phyloP scores from a whole-genome alignment of 1,140 invertebrate genomes.

The Caenorhabditis inopinata region DNA sequence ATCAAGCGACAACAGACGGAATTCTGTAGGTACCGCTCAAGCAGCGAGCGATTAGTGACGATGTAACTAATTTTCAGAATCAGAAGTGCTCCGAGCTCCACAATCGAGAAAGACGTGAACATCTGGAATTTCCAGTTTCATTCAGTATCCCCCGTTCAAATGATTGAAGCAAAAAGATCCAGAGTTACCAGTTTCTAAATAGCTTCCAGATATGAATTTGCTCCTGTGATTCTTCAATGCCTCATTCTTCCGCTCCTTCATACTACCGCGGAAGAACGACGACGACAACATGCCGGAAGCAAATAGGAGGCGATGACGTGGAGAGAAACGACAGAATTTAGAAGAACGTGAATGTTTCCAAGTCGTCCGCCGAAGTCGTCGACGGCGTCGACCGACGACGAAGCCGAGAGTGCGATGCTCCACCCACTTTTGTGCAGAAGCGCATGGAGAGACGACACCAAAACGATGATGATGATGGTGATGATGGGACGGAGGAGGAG shows the following conservation, averaged over 20 bases:
- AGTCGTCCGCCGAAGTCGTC: background rate
- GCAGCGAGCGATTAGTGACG: too few species aligned
- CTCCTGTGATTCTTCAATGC: constrained; percentile 17
- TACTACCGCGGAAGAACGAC: constrained; percentile 22
- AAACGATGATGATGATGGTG: background rate
- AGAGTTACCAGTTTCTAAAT: background rate
- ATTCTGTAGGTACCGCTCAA: too few species aligned
- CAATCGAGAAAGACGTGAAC: background rate
- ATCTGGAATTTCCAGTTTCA: background rate
- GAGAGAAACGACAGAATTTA: background rate
- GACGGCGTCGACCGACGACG: background rate
- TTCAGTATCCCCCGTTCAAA: background rate
- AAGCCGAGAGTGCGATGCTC: background rate
- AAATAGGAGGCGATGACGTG: background rate
- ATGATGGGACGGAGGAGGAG: too few species aligned
- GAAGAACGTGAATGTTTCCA: background rate
- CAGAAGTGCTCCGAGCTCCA: too few species aligned
- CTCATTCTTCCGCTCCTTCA: constrained; percentile 29
- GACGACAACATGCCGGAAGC: background rate
- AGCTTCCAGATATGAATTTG: constrained; percentile 20
- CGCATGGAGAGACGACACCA: background rate
- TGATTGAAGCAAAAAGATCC: background rate
- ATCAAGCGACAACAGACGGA: too few species aligned
- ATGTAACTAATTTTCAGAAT: too few species aligned
- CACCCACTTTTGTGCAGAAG: background rate